Conservation (phyloP, 2,797 vertebrate species). For the Monodelphis domestica region DNA sequence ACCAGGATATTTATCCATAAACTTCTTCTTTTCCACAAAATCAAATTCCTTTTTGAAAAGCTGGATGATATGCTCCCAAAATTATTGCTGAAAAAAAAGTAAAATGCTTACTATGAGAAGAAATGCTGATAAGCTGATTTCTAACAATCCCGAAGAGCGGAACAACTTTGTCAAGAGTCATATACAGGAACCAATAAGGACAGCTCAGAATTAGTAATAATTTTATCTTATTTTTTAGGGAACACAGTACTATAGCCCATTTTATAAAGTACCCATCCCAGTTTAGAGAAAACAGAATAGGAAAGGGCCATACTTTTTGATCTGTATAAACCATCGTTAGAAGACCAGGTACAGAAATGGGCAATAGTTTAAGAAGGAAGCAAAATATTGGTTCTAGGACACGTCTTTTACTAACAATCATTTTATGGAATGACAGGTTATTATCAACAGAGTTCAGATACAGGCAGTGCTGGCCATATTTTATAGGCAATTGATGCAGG, state of each 20-base stretch:
- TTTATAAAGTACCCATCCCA: background rate
- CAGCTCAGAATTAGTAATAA: background rate
- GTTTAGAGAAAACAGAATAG: background rate
- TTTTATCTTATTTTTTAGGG: background rate
- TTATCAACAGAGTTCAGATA: background rate
- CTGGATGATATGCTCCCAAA: background rate
- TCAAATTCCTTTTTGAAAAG: constrained; percentile 28
- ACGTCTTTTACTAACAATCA: background rate
- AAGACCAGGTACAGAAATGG: background rate
- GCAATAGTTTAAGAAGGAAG: background rate
- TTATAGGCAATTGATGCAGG: background rate
- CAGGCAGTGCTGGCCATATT: background rate
- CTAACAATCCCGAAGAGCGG: background rate
- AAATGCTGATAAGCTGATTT: background rate
- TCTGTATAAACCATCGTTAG: background rate
- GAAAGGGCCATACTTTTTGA: background rate
- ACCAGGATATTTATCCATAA: background rate
- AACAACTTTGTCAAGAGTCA: background rate
- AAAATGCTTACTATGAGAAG: background rate
- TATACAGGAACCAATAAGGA: background rate
- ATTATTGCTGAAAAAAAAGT: background rate
- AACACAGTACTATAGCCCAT: background rate
- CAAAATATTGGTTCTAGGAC: background rate
- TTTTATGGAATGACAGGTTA: background rate
- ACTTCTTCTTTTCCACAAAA: constrained; percentile 7